Percentiles rank a stretch among this genome's conserved stretches.
These are phyloP conservation scores for Ianthella basta DNA, from an alignment of 37 sponge, comb jelly and placozoan species.

Conservation along the genomic window DNA sequence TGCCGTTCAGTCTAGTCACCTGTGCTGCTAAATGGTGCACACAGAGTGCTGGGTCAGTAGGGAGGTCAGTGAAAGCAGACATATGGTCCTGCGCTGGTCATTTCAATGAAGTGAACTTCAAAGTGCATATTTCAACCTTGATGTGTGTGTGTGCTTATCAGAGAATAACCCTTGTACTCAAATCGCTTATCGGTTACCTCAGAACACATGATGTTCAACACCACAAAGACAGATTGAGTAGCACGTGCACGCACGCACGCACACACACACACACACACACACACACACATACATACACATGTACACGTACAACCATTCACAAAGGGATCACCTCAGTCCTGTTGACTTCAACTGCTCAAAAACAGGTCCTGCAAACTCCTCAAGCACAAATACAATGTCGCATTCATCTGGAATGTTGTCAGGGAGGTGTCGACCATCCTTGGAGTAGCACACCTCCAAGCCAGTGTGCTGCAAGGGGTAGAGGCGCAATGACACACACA, in stretches of 20 bases:
- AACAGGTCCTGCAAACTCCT: slow-evolving; percentile 68
- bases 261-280: background rate
- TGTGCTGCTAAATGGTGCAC: no score
- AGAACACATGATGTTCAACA: no score
- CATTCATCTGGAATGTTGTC: slow-evolving; percentile 77
- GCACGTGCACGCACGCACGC: background rate
- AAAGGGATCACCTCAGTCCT: slow-evolving; percentile 51
- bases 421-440: slow-evolving; percentile 55
- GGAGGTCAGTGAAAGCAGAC: no score
- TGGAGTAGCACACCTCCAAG: slow-evolving; percentile 62
- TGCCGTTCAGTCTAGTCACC: no score
- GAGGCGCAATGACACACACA: no score
- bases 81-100: no score
- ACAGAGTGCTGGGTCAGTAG: no score
- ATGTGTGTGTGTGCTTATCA: no score
- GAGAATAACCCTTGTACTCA: no score
- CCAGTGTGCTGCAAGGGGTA: slow-evolving; percentile 38
- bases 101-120: background rate
- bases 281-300: background rate
- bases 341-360: slow-evolving; percentile 58
- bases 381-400: slow-evolving; percentile 79
- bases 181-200: no score
- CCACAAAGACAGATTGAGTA: background rate
- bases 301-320: no score
- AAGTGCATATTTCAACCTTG: background rate